A percentile compares a stretch with the other conserved stretches of the same genome.
phyloP scores from a whole-genome alignment of 2,888 invertebrate species.

The Oscheius sp. region DNA sequence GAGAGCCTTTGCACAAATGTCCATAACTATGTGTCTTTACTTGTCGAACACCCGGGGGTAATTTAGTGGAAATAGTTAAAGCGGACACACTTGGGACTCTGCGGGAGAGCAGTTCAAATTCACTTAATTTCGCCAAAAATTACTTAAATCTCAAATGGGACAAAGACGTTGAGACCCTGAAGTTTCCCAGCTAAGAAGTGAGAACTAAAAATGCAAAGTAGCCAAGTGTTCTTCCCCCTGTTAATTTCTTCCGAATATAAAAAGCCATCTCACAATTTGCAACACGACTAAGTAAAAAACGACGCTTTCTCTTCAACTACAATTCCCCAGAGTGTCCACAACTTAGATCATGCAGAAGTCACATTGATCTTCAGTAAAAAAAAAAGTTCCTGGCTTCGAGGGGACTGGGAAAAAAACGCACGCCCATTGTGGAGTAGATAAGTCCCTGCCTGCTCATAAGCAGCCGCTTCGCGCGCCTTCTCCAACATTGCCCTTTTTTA shows the following conservation, averaged over 20 bases:
- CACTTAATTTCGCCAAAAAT: neutral
- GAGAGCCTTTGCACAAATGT: neutral
- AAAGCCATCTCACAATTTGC: neutral
- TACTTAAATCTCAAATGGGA: neutral
- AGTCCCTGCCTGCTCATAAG: slow-evolving; percentile 29
- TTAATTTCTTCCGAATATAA: neutral
- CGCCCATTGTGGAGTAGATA: slow-evolving; percentile 32
- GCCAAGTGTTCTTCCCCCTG: neutral
- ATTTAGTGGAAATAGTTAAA: slow-evolving; percentile 27
- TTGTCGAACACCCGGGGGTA: slow-evolving; percentile 28
- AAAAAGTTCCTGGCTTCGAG: slow-evolving; percentile 17
- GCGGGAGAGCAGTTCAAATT: slow-evolving; percentile 18
- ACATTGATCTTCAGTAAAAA: slow-evolving; percentile 27
- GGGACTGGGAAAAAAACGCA: slow-evolving; percentile 22
- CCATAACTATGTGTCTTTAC: slow-evolving; percentile 31
- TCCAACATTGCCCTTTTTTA: slow-evolving; percentile 3
- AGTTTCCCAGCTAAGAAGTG: slow-evolving; percentile 8
- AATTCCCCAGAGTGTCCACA: slow-evolving; percentile 28
- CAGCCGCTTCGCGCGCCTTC: slow-evolving; percentile 24
- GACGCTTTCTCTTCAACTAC: slow-evolving; percentile 13
- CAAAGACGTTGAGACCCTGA: neutral
- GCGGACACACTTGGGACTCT: slow-evolving; percentile 21
- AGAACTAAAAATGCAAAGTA: slow-evolving; percentile 7
- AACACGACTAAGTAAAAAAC: slow-evolving; percentile 17
- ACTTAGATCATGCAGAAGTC: slow-evolving; percentile 21